These are phyloP conservation scores for Lysiphlebus fabarum DNA, from an alignment of 1,140 invertebrate species.

Conservation along the genomic window DNA sequence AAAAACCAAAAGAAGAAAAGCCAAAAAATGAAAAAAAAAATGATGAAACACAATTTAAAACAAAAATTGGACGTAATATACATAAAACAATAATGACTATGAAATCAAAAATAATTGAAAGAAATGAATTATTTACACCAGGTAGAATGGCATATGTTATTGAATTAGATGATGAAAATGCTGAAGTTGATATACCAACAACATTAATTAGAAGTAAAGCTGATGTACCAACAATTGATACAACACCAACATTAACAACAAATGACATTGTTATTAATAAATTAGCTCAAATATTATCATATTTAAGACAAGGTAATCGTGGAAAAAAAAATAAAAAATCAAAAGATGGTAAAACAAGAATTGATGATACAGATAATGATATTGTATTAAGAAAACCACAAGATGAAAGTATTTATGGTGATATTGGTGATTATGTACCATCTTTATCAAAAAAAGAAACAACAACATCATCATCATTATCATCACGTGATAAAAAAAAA, in stretches of 20 bases:
- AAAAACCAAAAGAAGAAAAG: conserved; percentile 55
- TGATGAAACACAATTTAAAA: conserved; percentile 79
- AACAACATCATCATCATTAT: conserved; percentile 9
- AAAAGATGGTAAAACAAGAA: conserved; percentile 53
- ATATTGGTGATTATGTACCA: conserved; percentile 89
- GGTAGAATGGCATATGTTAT: conserved; percentile 98
- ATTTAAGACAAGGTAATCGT: conserved; percentile 78
- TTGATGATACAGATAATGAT: conserved; percentile 36
- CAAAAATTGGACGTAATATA: conserved; percentile 72
- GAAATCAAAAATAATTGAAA: conserved; percentile 68
- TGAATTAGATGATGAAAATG: conserved; percentile 87
- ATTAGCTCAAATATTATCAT: conserved; percentile 93
- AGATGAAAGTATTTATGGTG: conserved; percentile 89
- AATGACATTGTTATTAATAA: conserved; percentile 98
- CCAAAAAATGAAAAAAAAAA: conserved; percentile 62
- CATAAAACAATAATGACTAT: conserved; percentile 66
- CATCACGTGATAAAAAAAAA: conserved; percentile 45
- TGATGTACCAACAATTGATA: conserved; percentile 81
- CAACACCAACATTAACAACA: conserved; percentile 79
- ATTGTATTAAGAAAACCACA: conserved; percentile 33
- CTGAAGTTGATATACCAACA: conserved; percentile 91
- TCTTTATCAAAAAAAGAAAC: conserved; percentile 43
- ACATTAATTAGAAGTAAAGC: conserved; percentile 93
- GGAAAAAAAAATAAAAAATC: conserved; percentile 76
- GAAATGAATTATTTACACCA: conserved; percentile 93